Base-by-base conservation (phyloP, 2,797 vertebrate species). In the Capromys pilorides region DNA sequence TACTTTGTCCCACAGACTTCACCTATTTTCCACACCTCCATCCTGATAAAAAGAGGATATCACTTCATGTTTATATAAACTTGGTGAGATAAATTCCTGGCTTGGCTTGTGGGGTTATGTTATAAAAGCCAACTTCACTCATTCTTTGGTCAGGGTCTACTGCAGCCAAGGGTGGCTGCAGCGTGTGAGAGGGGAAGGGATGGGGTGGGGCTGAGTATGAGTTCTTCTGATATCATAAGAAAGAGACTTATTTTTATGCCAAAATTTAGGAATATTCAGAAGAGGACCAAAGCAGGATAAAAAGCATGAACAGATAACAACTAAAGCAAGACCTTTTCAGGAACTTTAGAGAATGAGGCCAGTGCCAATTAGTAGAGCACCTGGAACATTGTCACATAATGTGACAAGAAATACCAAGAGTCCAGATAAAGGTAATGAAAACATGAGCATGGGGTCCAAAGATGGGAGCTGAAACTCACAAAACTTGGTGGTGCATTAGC, bases 61-160 rank as follows among this genome's bases (percentile, higher is more conserved):
- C 79, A 54, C 13, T 33, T 73, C n/a, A 85, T 28, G 71, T 57
- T 87, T 90, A 61, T 75, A 39, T 64, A 88, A 75, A 78, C 54
- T 45, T 85, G 16, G 39, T 39, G 59, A 92, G 31, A 39, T 73
- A 80, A 82, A 45, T 36, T 92, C 22, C 69, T 84, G 12, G 2
- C 67, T 75, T 84, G 12, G 2, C 67, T 6, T 91, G 33, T 64
- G 14, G 54, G 18, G 5, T 88, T 78, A 51, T 62, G 12, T 73
- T 86, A 88, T 84, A 88, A 88, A 86, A n/a, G 22, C n/a, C 21
- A 13, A 84, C 61, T 90, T 81, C n/a, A 73, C 51, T 64, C 49
- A n/a, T 61, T 75, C 10, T 61, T 89, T 19, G 54, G 0, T 31
- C 41, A 45, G 12, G 54, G 19, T 16, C 26, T 88, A 28, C 19